Conservation (phyloP, 2,113 vertebrate genomes). For the Zapornia atra region DNA sequence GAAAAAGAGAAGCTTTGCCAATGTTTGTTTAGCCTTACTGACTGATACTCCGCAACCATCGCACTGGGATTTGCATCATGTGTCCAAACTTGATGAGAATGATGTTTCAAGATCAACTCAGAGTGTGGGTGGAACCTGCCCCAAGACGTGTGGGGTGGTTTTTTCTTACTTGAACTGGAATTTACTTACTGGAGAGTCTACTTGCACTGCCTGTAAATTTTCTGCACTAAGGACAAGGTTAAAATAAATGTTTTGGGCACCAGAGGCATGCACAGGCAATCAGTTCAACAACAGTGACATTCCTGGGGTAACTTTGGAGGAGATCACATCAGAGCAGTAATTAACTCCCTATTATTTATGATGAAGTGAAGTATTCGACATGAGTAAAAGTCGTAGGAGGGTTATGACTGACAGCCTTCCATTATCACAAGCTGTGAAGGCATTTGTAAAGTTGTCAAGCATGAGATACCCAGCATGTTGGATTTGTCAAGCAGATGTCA, state of each 20-base stretch:
- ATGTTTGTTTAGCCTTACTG: constrained; percentile 42
- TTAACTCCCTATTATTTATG: neutral
- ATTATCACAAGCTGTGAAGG: neutral
- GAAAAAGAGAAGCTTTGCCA: constrained; percentile 7
- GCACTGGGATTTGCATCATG: neutral
- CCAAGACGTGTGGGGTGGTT: neutral
- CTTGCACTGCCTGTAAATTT: neutral
- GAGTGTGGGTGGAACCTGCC: constrained; percentile 24
- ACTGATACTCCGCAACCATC: constrained; percentile 19
- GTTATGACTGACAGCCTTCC: constrained; percentile 11
- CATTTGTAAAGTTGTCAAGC: neutral
- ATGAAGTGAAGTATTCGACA: neutral
- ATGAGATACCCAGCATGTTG: neutral
- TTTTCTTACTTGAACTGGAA: neutral
- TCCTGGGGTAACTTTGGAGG: neutral
- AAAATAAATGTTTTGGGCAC: neutral
- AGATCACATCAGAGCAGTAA: neutral
- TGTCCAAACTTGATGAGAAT: constrained; percentile 5
- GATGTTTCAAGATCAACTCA: constrained; percentile 9
- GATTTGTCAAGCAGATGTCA: constrained; percentile 1
- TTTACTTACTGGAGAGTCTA: neutral
- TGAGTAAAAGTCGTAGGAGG: neutral
- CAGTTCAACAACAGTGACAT: neutral
- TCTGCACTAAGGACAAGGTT: neutral
- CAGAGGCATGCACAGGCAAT: neutral